A percentile compares a stretch with the other conserved stretches of the same genome.
Evolutionary conservation across 2,888 invertebrate genomes (phyloP).

Genomic region (Lydus trimaculatus): DNA sequence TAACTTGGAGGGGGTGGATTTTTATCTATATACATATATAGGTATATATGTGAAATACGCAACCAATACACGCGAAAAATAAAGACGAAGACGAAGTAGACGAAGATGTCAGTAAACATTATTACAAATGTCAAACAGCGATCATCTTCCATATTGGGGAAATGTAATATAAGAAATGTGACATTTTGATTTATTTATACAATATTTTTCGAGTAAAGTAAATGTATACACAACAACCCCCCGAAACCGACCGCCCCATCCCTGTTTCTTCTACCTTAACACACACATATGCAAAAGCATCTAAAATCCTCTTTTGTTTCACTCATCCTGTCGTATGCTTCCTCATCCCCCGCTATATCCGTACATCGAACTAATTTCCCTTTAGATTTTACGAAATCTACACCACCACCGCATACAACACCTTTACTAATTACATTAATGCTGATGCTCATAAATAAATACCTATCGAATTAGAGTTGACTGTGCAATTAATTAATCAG

Average conservation of each 20-base stretch:
- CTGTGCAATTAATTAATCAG: conserved; percentile 62
- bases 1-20: conserved; percentile 52
- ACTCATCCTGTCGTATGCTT: no score
- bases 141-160: conserved; percentile 46
- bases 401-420: conserved; percentile 44
- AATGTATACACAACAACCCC: conserved; percentile 36
- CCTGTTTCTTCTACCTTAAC: neutral
- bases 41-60: neutral
- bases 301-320: neutral
- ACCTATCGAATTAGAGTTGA: conserved; percentile 57
- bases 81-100: neutral
- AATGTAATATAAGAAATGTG: conserved; percentile 56
- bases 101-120: conserved; percentile 52
- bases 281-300: neutral
- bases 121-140: conserved; percentile 56
- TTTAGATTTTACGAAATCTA: neutral
- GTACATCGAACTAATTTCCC: no score
- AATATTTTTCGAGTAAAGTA: conserved; percentile 36
- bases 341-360: no score
- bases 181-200: conserved; percentile 57
- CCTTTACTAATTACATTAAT: conserved; percentile 59
- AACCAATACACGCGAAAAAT: neutral
- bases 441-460: conserved; percentile 60
- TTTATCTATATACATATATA: conserved; percentile 12
- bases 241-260: no score